phyloP scores from a whole-genome alignment of 2,797 vertebrate species.

The Acanthis flammea region DNA sequence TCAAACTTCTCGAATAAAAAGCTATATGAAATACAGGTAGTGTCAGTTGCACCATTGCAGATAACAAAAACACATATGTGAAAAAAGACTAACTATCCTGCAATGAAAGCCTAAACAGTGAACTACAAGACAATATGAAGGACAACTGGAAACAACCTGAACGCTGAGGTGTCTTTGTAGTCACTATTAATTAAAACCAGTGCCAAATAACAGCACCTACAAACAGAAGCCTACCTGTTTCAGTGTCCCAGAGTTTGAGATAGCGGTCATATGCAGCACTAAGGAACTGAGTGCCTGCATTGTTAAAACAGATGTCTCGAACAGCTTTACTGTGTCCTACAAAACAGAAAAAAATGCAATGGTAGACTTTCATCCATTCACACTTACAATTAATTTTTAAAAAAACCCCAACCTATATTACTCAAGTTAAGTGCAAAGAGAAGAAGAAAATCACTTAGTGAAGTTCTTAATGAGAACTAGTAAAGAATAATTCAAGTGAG shows the following conservation, averaged over 20 bases:
- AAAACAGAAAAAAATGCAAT: not conserved
- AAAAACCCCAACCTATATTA: not conserved
- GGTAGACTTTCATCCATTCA: not conserved
- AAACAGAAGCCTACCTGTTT: constrained; percentile 83
- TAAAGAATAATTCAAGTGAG: not conserved
- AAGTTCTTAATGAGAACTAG: not conserved
- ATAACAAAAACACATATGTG: not conserved
- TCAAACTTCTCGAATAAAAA: not conserved
- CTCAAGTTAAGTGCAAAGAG: not conserved
- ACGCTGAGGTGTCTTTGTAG: not conserved
- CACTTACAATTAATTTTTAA: not conserved
- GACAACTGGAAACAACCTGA: not conserved
- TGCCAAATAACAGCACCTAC: not conserved
- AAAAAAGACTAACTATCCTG: not conserved
- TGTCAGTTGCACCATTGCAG: not conserved
- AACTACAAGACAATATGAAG: not conserved
- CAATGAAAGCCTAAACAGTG: not conserved
- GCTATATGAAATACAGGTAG: not conserved
- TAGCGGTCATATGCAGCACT: constrained; percentile 95
- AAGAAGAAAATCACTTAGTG: not conserved
- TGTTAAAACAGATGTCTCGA: constrained; percentile 95
- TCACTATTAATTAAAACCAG: not conserved
- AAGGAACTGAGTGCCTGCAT: constrained; percentile 89
- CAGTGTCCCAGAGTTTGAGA: constrained; percentile 96
- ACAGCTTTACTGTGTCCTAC: constrained; percentile 97